A percentile compares a stretch with the other conserved stretches of the same genome.
Conservation (phyloP, 2,113 vertebrate genomes). For the Barbus barbus region DNA sequence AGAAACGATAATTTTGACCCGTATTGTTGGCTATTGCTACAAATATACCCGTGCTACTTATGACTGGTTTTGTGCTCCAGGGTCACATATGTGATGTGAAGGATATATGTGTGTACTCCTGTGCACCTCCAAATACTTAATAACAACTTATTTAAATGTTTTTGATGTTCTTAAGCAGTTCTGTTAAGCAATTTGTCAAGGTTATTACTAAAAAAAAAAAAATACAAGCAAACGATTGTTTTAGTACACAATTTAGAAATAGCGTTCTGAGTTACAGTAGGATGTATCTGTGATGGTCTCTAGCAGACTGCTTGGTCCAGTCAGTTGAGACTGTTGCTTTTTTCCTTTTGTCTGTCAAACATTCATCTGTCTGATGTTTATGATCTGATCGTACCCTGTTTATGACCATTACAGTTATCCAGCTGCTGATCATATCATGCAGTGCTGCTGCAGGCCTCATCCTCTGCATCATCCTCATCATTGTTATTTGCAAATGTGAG, state of each 20-base stretch:
- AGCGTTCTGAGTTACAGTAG: too few relatives aligned
- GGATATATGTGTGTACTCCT: too few relatives aligned
- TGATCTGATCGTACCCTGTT: neutral
- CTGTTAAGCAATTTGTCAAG: too few relatives aligned
- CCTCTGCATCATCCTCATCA: constrained; percentile 6
- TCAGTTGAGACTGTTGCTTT: neutral
- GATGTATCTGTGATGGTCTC: neutral
- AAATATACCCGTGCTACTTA: too few relatives aligned
- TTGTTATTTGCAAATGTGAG: constrained; percentile 40
- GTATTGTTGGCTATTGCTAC: too few relatives aligned
- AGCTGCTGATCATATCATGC: neutral
- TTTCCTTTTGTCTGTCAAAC: neutral
- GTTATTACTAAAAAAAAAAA: neutral
- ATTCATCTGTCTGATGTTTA: neutral
- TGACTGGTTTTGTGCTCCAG: too few relatives aligned
- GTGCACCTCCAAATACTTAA: neutral
- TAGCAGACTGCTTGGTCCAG: neutral
- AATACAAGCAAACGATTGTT: neutral
- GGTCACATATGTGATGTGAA: too few relatives aligned
- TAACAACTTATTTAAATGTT: neutral
- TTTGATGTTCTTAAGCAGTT: too few relatives aligned
- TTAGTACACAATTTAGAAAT: too few relatives aligned
- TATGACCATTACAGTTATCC: neutral
- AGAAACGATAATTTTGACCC: too few relatives aligned
- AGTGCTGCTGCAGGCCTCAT: constrained; percentile 2